Evolutionary conservation across 2,113 vertebrate species (phyloP).

Genomic region (Nicator chloris): DNA sequence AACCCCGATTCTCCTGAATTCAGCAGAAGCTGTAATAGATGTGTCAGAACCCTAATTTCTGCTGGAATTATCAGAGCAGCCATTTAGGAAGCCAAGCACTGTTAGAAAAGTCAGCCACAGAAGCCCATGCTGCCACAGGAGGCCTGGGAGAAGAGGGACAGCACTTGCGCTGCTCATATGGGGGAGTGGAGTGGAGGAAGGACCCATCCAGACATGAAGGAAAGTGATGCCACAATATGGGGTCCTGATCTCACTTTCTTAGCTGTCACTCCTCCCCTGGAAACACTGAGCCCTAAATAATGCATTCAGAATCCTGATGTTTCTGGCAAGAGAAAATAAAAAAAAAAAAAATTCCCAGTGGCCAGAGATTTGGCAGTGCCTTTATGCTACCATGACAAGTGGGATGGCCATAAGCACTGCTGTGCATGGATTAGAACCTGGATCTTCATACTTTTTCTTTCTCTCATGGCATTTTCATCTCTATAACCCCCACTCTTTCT

Average conservation of each 20-base stretch:
- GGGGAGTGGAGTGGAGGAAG: not conserved
- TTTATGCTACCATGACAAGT: not conserved
- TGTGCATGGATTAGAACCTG: not conserved
- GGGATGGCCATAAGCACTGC: not conserved
- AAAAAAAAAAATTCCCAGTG: too few species aligned
- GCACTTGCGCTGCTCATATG: rapidly evolving
- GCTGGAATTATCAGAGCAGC: not conserved
- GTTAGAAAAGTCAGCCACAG: not conserved
- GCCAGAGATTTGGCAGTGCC: not conserved
- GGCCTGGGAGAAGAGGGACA: not conserved
- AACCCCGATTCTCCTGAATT: not conserved
- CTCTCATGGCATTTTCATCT: not conserved
- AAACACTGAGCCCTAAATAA: not conserved
- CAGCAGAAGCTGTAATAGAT: not conserved
- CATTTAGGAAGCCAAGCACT: not conserved
- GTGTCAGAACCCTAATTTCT: not conserved
- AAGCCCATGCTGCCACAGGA: rapidly evolving
- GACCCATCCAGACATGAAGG: rapidly evolving
- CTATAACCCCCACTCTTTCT: not conserved
- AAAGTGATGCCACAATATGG: not conserved
- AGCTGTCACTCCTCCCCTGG: not conserved
- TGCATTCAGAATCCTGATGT: not conserved
- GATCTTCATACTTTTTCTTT: not conserved
- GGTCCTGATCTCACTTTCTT: not conserved
- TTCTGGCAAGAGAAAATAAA: not conserved